A percentile compares a stretch with the other conserved stretches of the same genome.
These are phyloP conservation scores for Thereva nobilitata DNA, from an alignment of 2,888 invertebrate species.

Conservation along the genomic window DNA sequence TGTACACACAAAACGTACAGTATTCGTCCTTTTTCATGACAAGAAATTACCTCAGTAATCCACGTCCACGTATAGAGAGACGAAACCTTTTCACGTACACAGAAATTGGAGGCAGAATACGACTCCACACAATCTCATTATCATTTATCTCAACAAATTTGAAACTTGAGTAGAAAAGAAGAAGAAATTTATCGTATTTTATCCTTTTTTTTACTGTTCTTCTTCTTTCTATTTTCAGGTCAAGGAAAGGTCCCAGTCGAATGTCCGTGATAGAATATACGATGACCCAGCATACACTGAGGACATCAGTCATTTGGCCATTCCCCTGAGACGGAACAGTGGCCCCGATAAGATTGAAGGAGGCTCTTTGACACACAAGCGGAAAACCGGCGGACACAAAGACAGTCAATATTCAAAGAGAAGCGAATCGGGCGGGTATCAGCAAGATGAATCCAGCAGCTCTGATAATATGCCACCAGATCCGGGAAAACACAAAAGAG, in stretches of 20 bases:
- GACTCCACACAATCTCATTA: too few species aligned
- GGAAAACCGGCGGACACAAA: conserved; percentile 24
- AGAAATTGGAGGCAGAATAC: too few species aligned
- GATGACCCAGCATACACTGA: conserved; percentile 59
- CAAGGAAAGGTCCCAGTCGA: conserved; percentile 54
- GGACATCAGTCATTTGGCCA: conserved; percentile 57
- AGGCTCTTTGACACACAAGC: conserved; percentile 33
- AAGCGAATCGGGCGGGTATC: conserved; percentile 39
- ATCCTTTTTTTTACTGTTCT: neutral
- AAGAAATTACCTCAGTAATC: too few species aligned
- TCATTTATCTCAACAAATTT: too few species aligned
- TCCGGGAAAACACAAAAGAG: conserved; percentile 47
- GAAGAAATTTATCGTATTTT: too few species aligned
- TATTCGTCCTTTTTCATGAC: too few species aligned
- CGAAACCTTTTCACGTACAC: too few species aligned
- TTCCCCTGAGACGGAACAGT: conserved; percentile 53
- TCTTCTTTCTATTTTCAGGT: conserved; percentile 47
- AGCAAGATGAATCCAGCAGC: conserved; percentile 50
- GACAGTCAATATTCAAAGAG: conserved; percentile 25
- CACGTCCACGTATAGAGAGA: too few species aligned
- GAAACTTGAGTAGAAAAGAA: too few species aligned
- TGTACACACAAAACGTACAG: too few species aligned
- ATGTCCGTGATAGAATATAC: conserved; percentile 56
- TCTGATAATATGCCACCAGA: conserved; percentile 48
- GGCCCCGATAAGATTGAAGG: conserved; percentile 47